Percentiles rank a stretch among this genome's conserved stretches.
These are phyloP conservation scores for Nerophis ophidion DNA, from an alignment of 2,113 vertebrate genomes.

Conservation along the genomic window DNA sequence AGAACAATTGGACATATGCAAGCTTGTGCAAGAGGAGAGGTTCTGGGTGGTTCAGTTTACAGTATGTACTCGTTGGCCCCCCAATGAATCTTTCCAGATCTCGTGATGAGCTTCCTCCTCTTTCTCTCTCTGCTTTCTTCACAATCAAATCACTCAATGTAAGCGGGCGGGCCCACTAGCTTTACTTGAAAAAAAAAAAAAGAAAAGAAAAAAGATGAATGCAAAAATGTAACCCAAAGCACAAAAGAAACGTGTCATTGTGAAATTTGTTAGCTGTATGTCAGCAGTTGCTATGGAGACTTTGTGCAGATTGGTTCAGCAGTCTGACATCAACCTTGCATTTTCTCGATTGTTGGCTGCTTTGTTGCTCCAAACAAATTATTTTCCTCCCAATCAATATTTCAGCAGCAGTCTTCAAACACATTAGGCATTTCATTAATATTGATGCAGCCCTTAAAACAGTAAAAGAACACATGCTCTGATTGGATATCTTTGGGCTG, in stretches of 20 bases:
- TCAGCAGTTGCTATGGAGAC: constrained; percentile 60
- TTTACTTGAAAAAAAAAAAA: constrained; percentile 13
- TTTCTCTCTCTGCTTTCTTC: constrained; percentile 30
- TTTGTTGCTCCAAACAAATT: constrained; percentile 48
- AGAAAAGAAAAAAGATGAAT: constrained; percentile 21
- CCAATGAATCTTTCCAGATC: constrained; percentile 34
- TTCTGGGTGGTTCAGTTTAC: constrained; percentile 30
- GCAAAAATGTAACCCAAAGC: constrained; percentile 27
- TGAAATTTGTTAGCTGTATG: constrained; percentile 54
- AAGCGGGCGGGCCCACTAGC: constrained; percentile 28
- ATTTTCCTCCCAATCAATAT: constrained; percentile 44
- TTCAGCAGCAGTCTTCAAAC: constrained; percentile 24
- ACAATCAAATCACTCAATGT: constrained; percentile 51
- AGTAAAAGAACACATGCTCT: background rate
- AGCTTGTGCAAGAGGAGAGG: constrained; percentile 24
- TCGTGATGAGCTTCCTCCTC: constrained; percentile 19
- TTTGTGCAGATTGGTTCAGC: constrained; percentile 44
- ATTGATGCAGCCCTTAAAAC: constrained; percentile 1
- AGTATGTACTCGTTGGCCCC: constrained; percentile 26
- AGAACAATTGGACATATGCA: constrained; percentile 38
- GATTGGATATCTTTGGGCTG: background rate
- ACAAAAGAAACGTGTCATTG: constrained; percentile 39
- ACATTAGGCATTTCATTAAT: constrained; percentile 16
- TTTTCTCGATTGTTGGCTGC: constrained; percentile 30
- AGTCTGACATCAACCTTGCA: constrained; percentile 54